Base-by-base conservation (phyloP, 1,140 invertebrate species). In the Anastrepha ludens region DNA sequence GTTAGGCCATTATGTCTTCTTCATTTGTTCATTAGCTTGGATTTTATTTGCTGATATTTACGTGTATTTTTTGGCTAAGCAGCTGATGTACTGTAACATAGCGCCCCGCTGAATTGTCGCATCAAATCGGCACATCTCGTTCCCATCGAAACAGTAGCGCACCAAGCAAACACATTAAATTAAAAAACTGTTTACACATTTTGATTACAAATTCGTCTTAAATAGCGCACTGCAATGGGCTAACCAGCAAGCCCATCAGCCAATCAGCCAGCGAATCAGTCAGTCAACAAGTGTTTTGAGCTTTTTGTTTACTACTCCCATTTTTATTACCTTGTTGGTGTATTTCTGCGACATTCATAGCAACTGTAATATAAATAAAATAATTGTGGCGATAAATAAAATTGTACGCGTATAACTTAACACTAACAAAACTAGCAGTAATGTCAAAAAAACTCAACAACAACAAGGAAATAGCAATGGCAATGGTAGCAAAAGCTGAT, bases 311-410 rank as follows among this genome's bases (percentile, higher is more conserved):
- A 29, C 74, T 81, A 81, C 74, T 81, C 74, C 74, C 74, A 55
- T 81, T 81, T 81, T 81, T 81, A 81, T 81, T 81, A 47, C 39
- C 47, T 81, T 81, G n/a, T 60, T 39, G 85, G 85, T 86, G 55
- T 62, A 50, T 62, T 62, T 59, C 58, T 62, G 85, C 15, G 55
- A 59, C 85, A 55, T 50, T 81, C 74, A 86, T 88, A 88, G 90
- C 88, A 87, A 88, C 88, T 88, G 90, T 90, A 92, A 90, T 92
- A 92, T 91, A 92, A 92, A 92, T 92, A 92, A 92, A 92, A 91
- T 92, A 92, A 92, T 92, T 92, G 91, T 89, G 89, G 89, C 89
- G 90, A 92, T 91, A 91, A 92, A 92, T 92, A 92, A 91, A 91
- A 91, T 90, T 90, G 90, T 64, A 89, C 88, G 88, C 87, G 90